Evolutionary conservation across 1,140 invertebrate species (phyloP).

Genomic region (Heliconius himera): DNA sequence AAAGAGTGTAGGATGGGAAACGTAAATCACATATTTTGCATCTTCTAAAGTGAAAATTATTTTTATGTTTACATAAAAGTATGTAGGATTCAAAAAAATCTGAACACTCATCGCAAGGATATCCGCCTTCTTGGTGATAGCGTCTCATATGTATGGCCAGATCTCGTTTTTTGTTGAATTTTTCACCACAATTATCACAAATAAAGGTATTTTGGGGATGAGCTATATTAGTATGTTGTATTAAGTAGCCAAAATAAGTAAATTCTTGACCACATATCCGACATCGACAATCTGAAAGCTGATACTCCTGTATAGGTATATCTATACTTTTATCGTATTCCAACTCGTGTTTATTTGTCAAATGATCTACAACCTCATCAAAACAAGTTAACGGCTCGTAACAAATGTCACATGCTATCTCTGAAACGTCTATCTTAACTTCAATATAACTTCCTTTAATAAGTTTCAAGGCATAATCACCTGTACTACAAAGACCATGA

Average conservation of each 20-base stretch:
- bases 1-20: conserved; percentile 49
- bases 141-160: conserved; percentile 56
- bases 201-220: conserved; percentile 63
- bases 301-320: conserved; percentile 58
- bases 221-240: conserved; percentile 59
- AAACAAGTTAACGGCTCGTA: conserved; percentile 53
- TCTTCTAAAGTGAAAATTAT: conserved; percentile 57
- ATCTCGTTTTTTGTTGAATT: conserved; percentile 63
- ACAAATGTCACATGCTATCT: conserved; percentile 63
- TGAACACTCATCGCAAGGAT: conserved; percentile 59
- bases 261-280: conserved; percentile 58
- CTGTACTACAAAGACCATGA: conserved; percentile 56
- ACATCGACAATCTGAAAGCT: conserved; percentile 55
- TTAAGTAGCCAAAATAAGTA: conserved; percentile 57
- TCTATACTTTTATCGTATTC: conserved; percentile 62
- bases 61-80: conserved; percentile 51
- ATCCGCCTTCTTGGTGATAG: conserved; percentile 57
- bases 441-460: conserved; percentile 61
- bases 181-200: conserved; percentile 63
- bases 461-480: conserved; percentile 57
- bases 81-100: conserved; percentile 47
- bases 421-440: conserved; percentile 67
- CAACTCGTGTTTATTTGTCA: conserved; percentile 60
- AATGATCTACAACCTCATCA: conserved; percentile 62
- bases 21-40: conserved; percentile 52